Evolutionary conservation across 2,113 vertebrate genomes (phyloP).

Genomic region (Cololabis saira): DNA sequence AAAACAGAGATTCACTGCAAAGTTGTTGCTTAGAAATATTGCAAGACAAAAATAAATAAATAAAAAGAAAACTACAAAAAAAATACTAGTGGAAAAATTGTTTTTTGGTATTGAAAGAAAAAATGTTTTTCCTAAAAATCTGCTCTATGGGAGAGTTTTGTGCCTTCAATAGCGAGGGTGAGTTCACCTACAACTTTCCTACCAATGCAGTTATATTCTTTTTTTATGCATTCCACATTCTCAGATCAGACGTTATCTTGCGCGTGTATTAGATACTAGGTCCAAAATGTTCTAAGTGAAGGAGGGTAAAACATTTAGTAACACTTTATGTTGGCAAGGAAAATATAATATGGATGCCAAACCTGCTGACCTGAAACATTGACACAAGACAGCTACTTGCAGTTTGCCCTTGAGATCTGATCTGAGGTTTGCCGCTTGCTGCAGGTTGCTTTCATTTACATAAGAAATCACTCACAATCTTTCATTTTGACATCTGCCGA

Average conservation of each 20-base stretch:
- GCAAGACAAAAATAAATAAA: neutral
- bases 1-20: constrained; percentile 19
- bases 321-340: constrained; percentile 43
- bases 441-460: constrained; percentile 77
- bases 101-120: neutral
- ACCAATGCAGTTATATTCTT: too few species aligned
- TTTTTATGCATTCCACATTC: too few species aligned
- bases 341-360: constrained; percentile 49
- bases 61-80: neutral
- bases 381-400: constrained; percentile 40
- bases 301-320: constrained; percentile 33
- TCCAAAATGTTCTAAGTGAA: constrained; percentile 3
- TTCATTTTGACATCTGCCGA: constrained; percentile 76
- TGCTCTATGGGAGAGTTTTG: neutral
- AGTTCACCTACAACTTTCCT: neutral
- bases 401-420: constrained; percentile 76
- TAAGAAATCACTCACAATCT: constrained; percentile 75
- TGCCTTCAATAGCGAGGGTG: neutral
- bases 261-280: constrained; percentile 9
- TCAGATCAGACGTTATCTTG: constrained; percentile 1
- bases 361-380: constrained; percentile 56
- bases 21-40: constrained; percentile 30
- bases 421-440: constrained; percentile 41
- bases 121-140: neutral
- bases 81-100: neutral